Base-by-base conservation (phyloP, 2,113 vertebrate genomes). In the Saimiri boliviensis region DNA sequence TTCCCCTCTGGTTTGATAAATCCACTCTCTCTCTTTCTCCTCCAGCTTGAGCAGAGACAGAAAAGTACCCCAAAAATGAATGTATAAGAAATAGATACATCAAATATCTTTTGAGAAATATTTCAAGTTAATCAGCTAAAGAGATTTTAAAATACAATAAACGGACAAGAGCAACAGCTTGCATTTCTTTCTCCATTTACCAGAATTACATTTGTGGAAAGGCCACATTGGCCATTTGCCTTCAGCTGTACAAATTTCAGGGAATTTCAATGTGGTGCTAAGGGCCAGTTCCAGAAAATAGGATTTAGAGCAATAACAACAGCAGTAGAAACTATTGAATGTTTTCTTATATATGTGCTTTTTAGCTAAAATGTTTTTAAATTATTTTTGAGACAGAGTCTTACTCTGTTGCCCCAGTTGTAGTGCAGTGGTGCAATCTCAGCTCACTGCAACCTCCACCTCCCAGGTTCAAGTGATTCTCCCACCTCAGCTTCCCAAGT, bases 171-270 rank as follows among this genome's bases (percentile, higher is more conserved):
- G n/a, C 35, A 77, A 87, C 5, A 0, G 88, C 19, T 32, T 86
- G 58, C 47, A n/a, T 47, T 77, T 77, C 37, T 83, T 81, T 63
- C 70, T 93, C n/a, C 30, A 37, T 76, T 84, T 85, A 56, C 58
- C 81, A 70, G 27, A 97, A 91, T 63, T 88, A 66, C 32, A 56
- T 86, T 94, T 85, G 25, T 58, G 74, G 74, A 70, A 96, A 86
- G 21, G 47, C 11, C 16, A n/a, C 40, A 30, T 1, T 60, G 82
- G 47, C 19, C 70, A 92, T 60, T 76, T 92, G 91, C 49, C 54
- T 49, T 90, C 40, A 17, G n/a, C 12, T 35, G 25, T 13, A 68
- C 21, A 94, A 21, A 96, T 89, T 80, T 89, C 60, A 74, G 37
- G 77, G 9, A 68, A 77, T 91, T 91, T 95, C 88, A 94, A 49